phyloP scores from a whole-genome alignment of 2,888 invertebrate species.

The Caenorhabditis sp. region DNA sequence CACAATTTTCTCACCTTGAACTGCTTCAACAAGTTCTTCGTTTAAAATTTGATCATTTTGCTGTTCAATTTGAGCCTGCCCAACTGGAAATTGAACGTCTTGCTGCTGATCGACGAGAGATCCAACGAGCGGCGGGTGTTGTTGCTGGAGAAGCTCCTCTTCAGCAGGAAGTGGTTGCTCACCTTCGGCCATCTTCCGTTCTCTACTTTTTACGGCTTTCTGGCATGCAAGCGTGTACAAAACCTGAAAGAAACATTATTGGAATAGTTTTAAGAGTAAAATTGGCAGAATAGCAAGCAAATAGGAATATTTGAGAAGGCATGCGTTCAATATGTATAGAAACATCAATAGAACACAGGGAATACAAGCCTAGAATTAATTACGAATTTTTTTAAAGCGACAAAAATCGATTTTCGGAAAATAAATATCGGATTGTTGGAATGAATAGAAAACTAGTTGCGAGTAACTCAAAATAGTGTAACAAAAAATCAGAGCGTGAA shows the following conservation, averaged over 20 bases:
- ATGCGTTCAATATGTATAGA: not conserved
- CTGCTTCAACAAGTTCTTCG: not conserved
- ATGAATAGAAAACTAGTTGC: not conserved
- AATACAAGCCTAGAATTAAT: not conserved
- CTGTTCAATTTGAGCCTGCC: not conserved
- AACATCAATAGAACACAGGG: not conserved
- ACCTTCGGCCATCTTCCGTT: constrained; percentile 32
- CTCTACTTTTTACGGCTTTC: constrained; percentile 1
- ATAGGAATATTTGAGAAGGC: not conserved
- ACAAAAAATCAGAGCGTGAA: not conserved
- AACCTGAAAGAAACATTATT: constrained; percentile 15
- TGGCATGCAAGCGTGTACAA: constrained; percentile 30
- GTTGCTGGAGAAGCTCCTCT: constrained; percentile 27
- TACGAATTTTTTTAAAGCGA: not conserved
- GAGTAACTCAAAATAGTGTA: not conserved
- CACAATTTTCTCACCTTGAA: too few relatives aligned
- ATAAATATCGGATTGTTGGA: not conserved
- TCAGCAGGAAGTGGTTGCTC: constrained; percentile 20
- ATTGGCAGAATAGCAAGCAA: not conserved
- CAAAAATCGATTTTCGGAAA: not conserved
- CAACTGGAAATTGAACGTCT: not conserved
- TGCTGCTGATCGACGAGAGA: not conserved
- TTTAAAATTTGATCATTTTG: not conserved
- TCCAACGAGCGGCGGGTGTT: not conserved
- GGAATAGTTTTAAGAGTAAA: not conserved